These are phyloP conservation scores for Lucinisca nassula DNA, from an alignment of 2,888 invertebrate genomes.

Conservation along the genomic window DNA sequence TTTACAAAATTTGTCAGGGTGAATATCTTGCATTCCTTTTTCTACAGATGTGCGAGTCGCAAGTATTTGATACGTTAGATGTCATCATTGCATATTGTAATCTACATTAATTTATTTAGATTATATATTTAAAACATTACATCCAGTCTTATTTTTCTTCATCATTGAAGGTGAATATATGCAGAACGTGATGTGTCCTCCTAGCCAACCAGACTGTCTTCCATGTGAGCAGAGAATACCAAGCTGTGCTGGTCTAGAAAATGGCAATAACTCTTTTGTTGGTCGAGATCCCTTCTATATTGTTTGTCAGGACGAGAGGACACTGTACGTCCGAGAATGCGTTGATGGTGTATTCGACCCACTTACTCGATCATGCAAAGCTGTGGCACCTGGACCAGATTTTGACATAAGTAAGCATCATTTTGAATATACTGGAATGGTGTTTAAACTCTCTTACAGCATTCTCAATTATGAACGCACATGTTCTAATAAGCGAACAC, in stretches of 20 bases:
- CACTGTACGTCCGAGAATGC: slow-evolving; percentile 63
- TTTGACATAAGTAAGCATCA: slow-evolving; percentile 65
- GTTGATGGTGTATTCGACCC: slow-evolving; percentile 54
- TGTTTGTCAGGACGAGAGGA: slow-evolving; percentile 66
- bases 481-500: too few relatives aligned
- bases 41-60: too few relatives aligned
- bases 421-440: too few relatives aligned
- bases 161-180: slow-evolving; percentile 63
- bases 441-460: too few relatives aligned
- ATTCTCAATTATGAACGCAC: too few relatives aligned
- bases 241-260: slow-evolving; percentile 62
- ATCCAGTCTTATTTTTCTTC: too few relatives aligned
- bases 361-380: slow-evolving; percentile 42
- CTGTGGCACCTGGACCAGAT: slow-evolving; percentile 32
- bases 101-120: too few relatives aligned
- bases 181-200: slow-evolving; percentile 64
- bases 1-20: too few relatives aligned
- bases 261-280: slow-evolving; percentile 68
- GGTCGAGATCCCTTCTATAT: slow-evolving; percentile 65
- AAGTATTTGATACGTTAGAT: too few relatives aligned
- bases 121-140: too few relatives aligned
- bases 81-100: too few relatives aligned
- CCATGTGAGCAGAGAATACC: slow-evolving; percentile 73
- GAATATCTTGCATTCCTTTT: too few relatives aligned
- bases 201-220: slow-evolving; percentile 51